Evolutionary conservation across 1,140 invertebrate species (phyloP), one percentile per base, ranked within the genome.

Genomic region (Drosophila baimaii): DNA sequence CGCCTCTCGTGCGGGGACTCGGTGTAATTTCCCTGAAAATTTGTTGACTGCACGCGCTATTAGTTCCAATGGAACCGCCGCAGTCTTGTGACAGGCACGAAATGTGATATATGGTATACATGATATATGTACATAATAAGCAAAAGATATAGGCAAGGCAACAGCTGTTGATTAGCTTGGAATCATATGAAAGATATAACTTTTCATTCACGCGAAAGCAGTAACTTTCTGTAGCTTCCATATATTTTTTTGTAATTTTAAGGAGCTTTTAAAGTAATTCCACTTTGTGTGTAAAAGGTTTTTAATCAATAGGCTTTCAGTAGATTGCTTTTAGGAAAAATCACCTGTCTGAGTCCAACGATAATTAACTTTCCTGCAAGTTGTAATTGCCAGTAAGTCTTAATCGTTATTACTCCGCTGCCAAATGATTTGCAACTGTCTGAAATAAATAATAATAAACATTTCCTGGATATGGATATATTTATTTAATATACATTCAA

Each of bases 21-120:
- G 52, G 27, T 65, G 46, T 56, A 61, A 66, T 84, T 71, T 63
- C 9, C 29, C 59, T 57, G 9, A 59, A 29, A 66, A 69, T 31
- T 73, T 68, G 49, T 56, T 72, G 43, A 70, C 43, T 81, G 59
- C 83, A 88, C 66, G 82, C 83, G 85, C 82, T 79, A 88, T 88
- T 81, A 81, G 73, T 44, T 72, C 25, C 66, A 41, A 52, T 29
- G 54, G 51, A 17, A 31, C 8, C 17, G 31, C 8, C 17, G 31
- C 62, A 43, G 56, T 49, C 52, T 65, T 51, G 51, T 43, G 61
- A 56, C 72, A 75, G 51, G 44, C 52, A 61, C 31, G 43, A 72
- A 71, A 43, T 35, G 13, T 49, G 21, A 71, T 31, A 25, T 25
- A 8, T 49, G 27, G 23, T 25, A 25, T 5, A 21, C 19, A 47